Evolutionary conservation across 2,888 invertebrate genomes (phyloP), one percentile per base, ranked within the genome.

Genomic region (Drosophila mimetica): DNA sequence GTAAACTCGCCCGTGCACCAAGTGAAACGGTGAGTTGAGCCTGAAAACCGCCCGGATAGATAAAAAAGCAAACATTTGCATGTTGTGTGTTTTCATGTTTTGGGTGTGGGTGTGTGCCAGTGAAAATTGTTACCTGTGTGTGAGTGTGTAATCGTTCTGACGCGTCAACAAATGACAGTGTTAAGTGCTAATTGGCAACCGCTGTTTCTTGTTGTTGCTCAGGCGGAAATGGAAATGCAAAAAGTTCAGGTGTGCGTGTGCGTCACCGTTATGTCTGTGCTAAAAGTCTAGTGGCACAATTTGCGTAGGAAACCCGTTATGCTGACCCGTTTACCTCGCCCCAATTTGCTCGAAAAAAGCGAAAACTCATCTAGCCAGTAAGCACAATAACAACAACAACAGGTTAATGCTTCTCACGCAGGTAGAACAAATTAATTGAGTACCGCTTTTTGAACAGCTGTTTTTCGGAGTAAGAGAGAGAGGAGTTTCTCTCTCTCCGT

Each of bases 271-370:
- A 28, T 11, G 20, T 30, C 1, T 34, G 44, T 6, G 44, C 28
- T 18, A 18, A 6, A 51, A 22, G 22, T 30, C 22, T 25, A 52
- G 48, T 69, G 59, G 58, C 69, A 71, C 63, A 55, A 37, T 55
- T 63, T 47, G 28, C 54, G 16, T 11, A 22, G 13, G n/a, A 47
- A 54, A 55, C 46, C 73, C 51, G 51, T 46, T 71, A 41, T 28
- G 22, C 36, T 58, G 74, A 55, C 79, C 72, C 71, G 83, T 75
- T 82, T 87, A 73, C 82, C 82, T 85, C 82, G 79, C 74, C 63
- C 86, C 60, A 71, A 60, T 86, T 77, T 48, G 20, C 47, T 47
- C 41, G 50, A 61, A 82, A 59, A 83, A 88, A 82, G 83, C 86
- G 88, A 88, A 88, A 88, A 72, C 70, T 57, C 22, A 47, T 64